Conservation (phyloP, 1,140 invertebrate species). For the Drosophila burlai region DNA sequence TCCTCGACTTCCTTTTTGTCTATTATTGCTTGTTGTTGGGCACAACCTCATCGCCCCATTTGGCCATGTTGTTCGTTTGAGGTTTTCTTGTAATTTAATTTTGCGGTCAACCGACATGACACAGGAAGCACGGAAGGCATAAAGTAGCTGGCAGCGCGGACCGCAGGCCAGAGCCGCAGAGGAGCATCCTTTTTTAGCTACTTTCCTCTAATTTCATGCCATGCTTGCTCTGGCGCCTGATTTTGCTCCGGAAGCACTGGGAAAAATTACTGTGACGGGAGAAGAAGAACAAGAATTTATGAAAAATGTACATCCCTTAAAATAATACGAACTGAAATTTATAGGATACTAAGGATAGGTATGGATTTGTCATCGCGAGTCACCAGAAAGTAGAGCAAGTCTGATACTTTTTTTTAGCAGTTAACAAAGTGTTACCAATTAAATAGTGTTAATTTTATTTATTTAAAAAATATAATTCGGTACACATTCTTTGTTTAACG, state of each 20-base stretch:
- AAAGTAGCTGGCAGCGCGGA: constrained; percentile 47
- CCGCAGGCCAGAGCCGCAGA: constrained; percentile 30
- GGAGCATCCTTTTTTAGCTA: constrained; percentile 49
- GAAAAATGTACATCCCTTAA: no score
- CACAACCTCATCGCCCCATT: constrained; percentile 60
- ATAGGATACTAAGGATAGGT: no score
- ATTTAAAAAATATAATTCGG: not conserved
- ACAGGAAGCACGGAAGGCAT: constrained; percentile 59
- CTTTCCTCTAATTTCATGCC: constrained; percentile 53
- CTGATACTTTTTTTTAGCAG: no score
- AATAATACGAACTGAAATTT: no score
- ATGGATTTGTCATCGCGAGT: no score
- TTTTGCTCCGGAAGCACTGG: constrained; percentile 11
- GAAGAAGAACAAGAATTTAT: no score
- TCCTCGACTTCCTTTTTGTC: constrained; percentile 17
- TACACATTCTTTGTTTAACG: not conserved
- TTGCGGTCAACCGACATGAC: constrained; percentile 78
- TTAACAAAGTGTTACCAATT: no score
- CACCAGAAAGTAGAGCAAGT: no score
- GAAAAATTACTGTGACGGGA: not conserved
- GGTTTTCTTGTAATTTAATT: constrained; percentile 80
- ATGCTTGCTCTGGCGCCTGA: constrained; percentile 21
- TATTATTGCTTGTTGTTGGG: constrained; percentile 41
- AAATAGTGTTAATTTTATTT: not conserved
- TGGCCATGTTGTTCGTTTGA: constrained; percentile 57